A percentile compares a stretch with the other conserved stretches of the same genome.
phyloP scores from a whole-genome alignment of 2,113 vertebrate genomes.

The Clupea harengus region DNA sequence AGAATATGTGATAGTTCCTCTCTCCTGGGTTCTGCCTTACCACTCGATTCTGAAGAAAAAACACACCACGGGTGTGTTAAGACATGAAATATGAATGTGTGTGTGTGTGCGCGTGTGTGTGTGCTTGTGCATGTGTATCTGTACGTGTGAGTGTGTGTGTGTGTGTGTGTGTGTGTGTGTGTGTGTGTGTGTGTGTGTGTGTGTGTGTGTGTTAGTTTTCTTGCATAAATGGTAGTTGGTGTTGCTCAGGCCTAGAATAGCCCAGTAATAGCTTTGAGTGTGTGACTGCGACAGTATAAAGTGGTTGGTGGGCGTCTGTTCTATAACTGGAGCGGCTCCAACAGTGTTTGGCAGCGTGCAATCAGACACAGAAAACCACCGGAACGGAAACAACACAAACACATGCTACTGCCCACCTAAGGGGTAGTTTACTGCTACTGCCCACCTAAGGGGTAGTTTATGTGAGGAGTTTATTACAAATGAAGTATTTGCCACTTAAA shows the following conservation, averaged over 20 bases:
- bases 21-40: constrained; percentile 87
- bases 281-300: no score
- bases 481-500: not conserved
- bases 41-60: constrained; percentile 80
- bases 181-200: no score
- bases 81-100: not conserved
- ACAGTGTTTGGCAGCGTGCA: not conserved
- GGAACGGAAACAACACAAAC: not conserved
- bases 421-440: no score
- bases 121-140: no score
- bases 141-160: no score
- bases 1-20: constrained; percentile 91
- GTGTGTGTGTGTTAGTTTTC: no score
- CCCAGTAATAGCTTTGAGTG: not conserved
- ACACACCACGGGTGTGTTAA: not conserved
- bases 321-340: not conserved
- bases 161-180: no score
- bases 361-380: not conserved
- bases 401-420: not conserved
- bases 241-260: not conserved
- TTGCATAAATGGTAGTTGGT: no score
- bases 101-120: no score
- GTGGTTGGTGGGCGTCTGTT: not conserved
- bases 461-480: no score
- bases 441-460: no score